Evolutionary conservation across 2,113 vertebrate species (phyloP).

Genomic region (Cavia porcellus): DNA sequence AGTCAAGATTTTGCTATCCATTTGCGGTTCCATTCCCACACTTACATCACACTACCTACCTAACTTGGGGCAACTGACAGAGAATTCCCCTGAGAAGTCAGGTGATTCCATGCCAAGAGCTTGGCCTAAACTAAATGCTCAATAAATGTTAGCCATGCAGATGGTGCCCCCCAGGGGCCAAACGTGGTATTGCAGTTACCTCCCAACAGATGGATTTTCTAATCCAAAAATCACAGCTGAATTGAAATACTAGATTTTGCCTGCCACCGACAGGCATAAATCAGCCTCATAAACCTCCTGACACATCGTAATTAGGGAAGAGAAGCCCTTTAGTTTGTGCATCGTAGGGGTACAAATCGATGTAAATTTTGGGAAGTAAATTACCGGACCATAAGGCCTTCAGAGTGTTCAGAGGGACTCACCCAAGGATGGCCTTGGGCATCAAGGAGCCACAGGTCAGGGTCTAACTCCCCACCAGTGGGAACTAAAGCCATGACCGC

Average conservation of each 20-base stretch:
- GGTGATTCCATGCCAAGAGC: neutral
- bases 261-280: neutral
- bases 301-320: neutral
- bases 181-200: neutral
- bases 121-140: neutral
- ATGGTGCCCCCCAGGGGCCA: neutral
- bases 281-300: neutral
- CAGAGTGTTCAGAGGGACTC: neutral
- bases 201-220: neutral
- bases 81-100: neutral
- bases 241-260: neutral
- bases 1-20: conserved; percentile 16
- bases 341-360: neutral
- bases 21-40: neutral
- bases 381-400: neutral
- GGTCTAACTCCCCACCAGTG: neutral
- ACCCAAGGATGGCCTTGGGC: neutral
- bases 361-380: neutral
- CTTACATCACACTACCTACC: neutral
- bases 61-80: neutral
- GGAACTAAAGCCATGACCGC: neutral
- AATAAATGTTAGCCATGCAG: neutral
- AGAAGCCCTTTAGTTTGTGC: neutral
- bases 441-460: neutral
- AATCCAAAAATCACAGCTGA: conserved; percentile 35